These are phyloP conservation scores for Neodiprion lecontei DNA, from an alignment of 1,140 invertebrate species.

Conservation along the genomic window DNA sequence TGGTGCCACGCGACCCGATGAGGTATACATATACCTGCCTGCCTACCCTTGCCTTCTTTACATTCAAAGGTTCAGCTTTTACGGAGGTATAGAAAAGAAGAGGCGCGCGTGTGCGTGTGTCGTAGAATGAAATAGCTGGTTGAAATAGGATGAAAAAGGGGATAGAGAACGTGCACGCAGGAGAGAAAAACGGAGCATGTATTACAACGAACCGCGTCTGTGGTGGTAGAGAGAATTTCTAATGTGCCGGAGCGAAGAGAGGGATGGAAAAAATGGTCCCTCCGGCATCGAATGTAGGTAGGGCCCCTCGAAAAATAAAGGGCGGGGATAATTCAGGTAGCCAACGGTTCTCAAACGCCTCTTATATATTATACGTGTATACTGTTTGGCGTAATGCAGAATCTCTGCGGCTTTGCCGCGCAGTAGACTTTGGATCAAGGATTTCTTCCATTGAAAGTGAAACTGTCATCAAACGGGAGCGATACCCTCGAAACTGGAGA, in stretches of 20 bases:
- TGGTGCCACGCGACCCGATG: neutral
- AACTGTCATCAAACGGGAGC: too few species aligned
- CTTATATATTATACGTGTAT: too few species aligned
- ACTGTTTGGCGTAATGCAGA: too few species aligned
- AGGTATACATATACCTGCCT: neutral
- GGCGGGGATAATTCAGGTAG: constrained; percentile 6
- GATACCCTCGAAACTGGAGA: too few species aligned
- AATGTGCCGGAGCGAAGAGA: neutral
- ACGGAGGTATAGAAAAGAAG: neutral
- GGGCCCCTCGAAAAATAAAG: neutral
- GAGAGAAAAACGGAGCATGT: neutral
- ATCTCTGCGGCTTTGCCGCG: too few species aligned
- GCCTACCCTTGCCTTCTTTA: too few species aligned
- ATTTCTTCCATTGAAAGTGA: too few species aligned
- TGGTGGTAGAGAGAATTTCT: neutral
- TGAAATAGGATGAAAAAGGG: too few species aligned
- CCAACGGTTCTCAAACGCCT: neutral
- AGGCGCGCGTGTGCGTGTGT: neutral
- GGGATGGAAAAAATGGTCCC: too few species aligned
- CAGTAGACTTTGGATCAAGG: too few species aligned
- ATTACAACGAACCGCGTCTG: neutral
- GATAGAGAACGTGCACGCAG: neutral
- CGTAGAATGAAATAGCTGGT: neutral
- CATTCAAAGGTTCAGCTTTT: neutral
- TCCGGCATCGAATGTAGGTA: too few species aligned